phyloP scores from a whole-genome alignment of 2,113 vertebrate species.

The Serilophus lunatus region DNA sequence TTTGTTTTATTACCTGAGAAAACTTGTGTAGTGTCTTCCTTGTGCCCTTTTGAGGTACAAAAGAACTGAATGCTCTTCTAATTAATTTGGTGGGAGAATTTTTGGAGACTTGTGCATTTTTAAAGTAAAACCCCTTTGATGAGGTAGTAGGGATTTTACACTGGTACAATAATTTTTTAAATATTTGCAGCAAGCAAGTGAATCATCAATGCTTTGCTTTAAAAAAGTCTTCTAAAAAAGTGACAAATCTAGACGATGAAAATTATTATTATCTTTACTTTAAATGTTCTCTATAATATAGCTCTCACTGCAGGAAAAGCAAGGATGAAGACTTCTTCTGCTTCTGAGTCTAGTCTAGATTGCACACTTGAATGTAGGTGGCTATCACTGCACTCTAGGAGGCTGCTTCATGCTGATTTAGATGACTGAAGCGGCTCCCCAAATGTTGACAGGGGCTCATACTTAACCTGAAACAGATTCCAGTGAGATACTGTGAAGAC shows the following conservation, averaged over 20 bases:
- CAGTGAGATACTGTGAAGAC: background rate
- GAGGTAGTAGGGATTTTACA: background rate
- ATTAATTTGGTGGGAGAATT: background rate
- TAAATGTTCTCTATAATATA: background rate
- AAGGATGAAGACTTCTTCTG: background rate
- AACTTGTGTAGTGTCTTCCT: background rate
- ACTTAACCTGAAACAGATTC: background rate
- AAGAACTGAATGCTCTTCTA: background rate
- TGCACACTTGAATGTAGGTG: background rate
- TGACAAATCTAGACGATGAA: background rate
- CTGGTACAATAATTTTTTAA: background rate
- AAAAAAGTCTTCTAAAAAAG: background rate
- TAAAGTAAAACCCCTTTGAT: background rate
- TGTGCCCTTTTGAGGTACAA: background rate
- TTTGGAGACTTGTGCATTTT: background rate
- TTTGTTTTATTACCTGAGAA: background rate
- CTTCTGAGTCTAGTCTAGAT: background rate
- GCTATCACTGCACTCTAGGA: background rate
- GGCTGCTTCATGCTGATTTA: background rate
- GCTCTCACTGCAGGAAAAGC: background rate
- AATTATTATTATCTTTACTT: background rate
- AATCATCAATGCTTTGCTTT: background rate
- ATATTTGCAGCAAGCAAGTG: background rate
- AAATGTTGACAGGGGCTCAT: background rate
- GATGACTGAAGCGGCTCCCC: background rate